Conservation (phyloP, 2,797 vertebrate genomes). For the Epinephelus coioides region DNA sequence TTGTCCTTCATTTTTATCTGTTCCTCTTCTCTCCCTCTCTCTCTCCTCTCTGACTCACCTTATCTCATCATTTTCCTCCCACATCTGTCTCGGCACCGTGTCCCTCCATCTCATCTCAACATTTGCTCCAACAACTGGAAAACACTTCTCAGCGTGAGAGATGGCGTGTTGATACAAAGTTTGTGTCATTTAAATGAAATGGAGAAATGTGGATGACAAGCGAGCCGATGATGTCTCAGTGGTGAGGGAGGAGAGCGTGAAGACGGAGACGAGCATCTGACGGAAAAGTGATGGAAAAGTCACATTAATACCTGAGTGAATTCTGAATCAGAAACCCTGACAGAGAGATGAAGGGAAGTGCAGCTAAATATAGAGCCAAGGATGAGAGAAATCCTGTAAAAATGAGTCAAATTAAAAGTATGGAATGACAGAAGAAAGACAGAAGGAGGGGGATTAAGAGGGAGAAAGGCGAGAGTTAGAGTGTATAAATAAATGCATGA, state of each 20-base stretch:
- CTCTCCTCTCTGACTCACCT: conserved; percentile 1
- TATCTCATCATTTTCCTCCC: neutral
- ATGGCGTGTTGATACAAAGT: conserved; percentile 2
- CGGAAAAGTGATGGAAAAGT: conserved; percentile 41
- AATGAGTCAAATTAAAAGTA: conserved; percentile 33
- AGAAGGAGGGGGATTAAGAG: neutral
- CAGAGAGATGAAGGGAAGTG: conserved; percentile 3
- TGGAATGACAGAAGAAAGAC: conserved; percentile 6
- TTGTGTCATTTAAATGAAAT: conserved; percentile 31
- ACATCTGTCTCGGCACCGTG: neutral
- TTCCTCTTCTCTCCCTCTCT: conserved; percentile 4
- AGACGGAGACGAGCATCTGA: conserved; percentile 22
- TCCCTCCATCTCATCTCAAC: conserved; percentile 22
- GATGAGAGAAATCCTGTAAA: conserved; percentile 8
- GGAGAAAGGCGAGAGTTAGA: neutral
- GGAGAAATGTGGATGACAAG: conserved; percentile 17
- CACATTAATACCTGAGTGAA: conserved; percentile 48
- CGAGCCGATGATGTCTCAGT: conserved; percentile 27
- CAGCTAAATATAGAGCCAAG: conserved; percentile 32
- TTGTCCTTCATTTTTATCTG: conserved; percentile 7
- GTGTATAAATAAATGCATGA: conserved; percentile 40
- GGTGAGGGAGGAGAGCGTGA: neutral
- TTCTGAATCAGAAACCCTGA: conserved; percentile 11
- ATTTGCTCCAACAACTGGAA: conserved; percentile 42
- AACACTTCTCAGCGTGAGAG: conserved; percentile 12